Percentiles rank a stretch among this genome's conserved stretches.
Conservation (phyloP, 2,797 vertebrate species). For the Acipenser ruthenus region DNA sequence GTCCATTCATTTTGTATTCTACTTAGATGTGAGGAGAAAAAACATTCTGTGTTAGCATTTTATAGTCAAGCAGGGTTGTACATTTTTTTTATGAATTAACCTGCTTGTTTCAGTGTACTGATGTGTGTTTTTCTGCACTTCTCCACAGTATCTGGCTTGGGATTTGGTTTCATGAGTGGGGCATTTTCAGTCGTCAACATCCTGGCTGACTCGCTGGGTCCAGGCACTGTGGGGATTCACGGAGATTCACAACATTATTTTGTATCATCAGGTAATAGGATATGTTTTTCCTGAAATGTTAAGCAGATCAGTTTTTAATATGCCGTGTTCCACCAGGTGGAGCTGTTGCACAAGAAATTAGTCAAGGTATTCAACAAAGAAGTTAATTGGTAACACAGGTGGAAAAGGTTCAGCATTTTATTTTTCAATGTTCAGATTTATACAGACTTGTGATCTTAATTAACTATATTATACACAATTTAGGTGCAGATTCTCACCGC, state of each 20-base stretch:
- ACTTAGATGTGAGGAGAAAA: too few relatives aligned
- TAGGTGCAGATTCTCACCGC: too few relatives aligned
- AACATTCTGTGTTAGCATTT: not conserved
- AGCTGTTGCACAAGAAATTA: too few relatives aligned
- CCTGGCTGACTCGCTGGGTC: conserved; percentile 71
- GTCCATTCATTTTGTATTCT: too few relatives aligned
- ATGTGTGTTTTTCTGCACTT: conserved; percentile 13
- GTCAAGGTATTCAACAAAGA: too few relatives aligned
- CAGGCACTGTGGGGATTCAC: conserved; percentile 73
- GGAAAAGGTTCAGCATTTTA: too few relatives aligned
- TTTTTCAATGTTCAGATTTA: too few relatives aligned
- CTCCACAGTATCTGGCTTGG: conserved; percentile 67
- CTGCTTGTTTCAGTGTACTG: too few relatives aligned
- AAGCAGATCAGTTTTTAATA: not conserved
- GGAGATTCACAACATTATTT: conserved; percentile 80
- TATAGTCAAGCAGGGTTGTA: not conserved
- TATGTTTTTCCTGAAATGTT: not conserved
- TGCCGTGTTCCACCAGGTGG: not conserved
- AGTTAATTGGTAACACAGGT: too few relatives aligned
- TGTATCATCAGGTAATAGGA: conserved; percentile 65
- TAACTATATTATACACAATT: too few relatives aligned
- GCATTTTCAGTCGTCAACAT: conserved; percentile 80
- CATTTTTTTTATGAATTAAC: too few relatives aligned
- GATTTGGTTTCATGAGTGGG: conserved; percentile 84
- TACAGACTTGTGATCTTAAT: too few relatives aligned